Evolutionary conservation across 2,888 invertebrate species (phyloP), one percentile per base, ranked within the genome.

Genomic region (Hyppa rectilinea): DNA sequence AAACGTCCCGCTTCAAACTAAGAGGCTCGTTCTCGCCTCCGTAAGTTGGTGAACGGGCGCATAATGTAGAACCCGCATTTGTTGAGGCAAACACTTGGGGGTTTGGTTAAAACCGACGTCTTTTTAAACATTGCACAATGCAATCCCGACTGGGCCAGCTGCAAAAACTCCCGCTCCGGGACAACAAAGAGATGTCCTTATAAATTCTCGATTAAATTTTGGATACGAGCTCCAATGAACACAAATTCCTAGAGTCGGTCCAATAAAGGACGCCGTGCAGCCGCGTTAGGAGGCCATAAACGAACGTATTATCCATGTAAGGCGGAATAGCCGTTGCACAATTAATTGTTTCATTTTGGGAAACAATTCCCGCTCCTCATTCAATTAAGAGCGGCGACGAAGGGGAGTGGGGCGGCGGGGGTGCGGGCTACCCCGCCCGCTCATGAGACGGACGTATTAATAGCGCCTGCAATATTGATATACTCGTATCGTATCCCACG

Each of bases 281-380:
- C 95, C 95, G 94, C 95, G 96, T 95, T 95, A 95, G 96, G 94
- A 94, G 94, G 92, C 95, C 92, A 95, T 95, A 95, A 95, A 96
- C 95, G 96, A 94, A 95, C 95, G 95, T 95, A 95, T 96, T 96
- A 96, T 95, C 96, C 96, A 96, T 96, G 95, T 96, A 96, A 96
- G 96, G 95, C 96, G 95, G 92, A 95, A 96, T 96, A 95, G 95
- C 96, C 96, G 95, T 96, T 96, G 95, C 96, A 96, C 96, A 96
- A 96, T 96, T 96, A 96, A 96, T 96, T 96, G 96, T 96, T 96
- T 96, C 95, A 96, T 96, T 96, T 96, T 95, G 95, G 96, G 96
- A 96, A 95, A 96, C 96, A 96, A 95, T 96, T 96, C 95, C 95
- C 95, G 95, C 95, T 96, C 95, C 96, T 96, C 96, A 96, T 96